These are phyloP conservation scores for Macquaria australasica DNA, from an alignment of 2,113 vertebrate species.

Conservation along the genomic window DNA sequence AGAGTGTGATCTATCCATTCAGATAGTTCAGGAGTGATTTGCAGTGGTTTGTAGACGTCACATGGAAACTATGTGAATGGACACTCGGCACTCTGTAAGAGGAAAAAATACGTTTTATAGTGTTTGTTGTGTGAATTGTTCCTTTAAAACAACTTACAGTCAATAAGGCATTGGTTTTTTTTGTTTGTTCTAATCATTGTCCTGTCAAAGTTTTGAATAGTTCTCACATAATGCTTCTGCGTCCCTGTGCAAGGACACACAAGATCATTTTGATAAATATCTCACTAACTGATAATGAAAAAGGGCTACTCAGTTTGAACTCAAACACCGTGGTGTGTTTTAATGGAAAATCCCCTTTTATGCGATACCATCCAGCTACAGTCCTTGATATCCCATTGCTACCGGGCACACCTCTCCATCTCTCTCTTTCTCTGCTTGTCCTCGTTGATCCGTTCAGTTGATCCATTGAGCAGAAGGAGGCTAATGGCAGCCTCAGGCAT, in stretches of 20 bases:
- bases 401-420: neutral
- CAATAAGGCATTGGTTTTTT: neutral
- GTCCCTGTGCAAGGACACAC: slow-evolving; percentile 7
- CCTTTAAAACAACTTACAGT: neutral
- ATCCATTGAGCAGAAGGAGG: slow-evolving; percentile 69
- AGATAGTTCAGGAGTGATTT: neutral
- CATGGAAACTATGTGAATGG: neutral
- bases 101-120: too few relatives aligned
- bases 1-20: neutral
- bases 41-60: neutral
- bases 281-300: slow-evolving; percentile 58
- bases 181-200: neutral
- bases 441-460: slow-evolving; percentile 44
- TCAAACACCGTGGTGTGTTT: neutral
- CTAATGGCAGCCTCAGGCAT: slow-evolving; percentile 64
- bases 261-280: slow-evolving; percentile 56
- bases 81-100: neutral
- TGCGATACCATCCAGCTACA: slow-evolving; percentile 4
- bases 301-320: slow-evolving; percentile 18
- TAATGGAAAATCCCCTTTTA: slow-evolving; percentile 14
- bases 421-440: slow-evolving; percentile 27
- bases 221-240: neutral
- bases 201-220: slow-evolving; percentile 4
- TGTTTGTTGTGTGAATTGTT: neutral
- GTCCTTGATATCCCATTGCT: slow-evolving; percentile 37